Conservation (phyloP, 2,113 vertebrate species). For the Plecotus auritus region DNA sequence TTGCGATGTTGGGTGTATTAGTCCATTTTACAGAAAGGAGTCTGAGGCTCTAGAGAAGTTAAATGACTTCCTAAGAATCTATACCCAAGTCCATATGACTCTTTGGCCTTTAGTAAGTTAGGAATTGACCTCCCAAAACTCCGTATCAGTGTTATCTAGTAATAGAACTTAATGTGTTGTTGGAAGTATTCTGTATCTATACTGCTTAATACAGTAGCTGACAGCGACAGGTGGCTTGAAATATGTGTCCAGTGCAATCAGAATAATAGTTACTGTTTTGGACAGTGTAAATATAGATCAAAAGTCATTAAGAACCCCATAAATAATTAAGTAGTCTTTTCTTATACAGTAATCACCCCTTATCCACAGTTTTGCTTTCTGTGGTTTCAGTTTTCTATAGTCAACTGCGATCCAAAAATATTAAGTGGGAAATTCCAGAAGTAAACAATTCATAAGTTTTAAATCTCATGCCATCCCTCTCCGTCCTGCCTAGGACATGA, state of each 20-base stretch:
- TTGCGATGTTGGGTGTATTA: background rate
- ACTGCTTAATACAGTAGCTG: background rate
- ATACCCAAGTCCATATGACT: background rate
- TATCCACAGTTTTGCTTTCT: background rate
- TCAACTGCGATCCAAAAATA: background rate
- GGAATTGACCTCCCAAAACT: background rate
- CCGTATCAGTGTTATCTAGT: background rate
- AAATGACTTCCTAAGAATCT: background rate
- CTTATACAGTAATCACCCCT: background rate
- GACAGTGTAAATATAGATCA: background rate
- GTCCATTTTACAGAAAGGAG: background rate
- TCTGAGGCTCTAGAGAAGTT: background rate
- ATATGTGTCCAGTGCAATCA: background rate
- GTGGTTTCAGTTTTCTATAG: background rate
- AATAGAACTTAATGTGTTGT: constrained; percentile 7
- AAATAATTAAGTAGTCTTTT: background rate
- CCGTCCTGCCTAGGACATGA: background rate
- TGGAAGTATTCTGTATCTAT: background rate
- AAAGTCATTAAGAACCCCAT: background rate
- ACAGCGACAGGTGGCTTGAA: background rate
- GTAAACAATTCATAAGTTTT: background rate
- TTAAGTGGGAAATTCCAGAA: background rate
- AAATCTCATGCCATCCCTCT: background rate
- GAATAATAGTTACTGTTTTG: background rate
- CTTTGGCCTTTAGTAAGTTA: background rate